A percentile compares a stretch with the other conserved stretches of the same genome.
Conservation (phyloP, 2,888 invertebrate genomes). For the Euclidia mi region DNA sequence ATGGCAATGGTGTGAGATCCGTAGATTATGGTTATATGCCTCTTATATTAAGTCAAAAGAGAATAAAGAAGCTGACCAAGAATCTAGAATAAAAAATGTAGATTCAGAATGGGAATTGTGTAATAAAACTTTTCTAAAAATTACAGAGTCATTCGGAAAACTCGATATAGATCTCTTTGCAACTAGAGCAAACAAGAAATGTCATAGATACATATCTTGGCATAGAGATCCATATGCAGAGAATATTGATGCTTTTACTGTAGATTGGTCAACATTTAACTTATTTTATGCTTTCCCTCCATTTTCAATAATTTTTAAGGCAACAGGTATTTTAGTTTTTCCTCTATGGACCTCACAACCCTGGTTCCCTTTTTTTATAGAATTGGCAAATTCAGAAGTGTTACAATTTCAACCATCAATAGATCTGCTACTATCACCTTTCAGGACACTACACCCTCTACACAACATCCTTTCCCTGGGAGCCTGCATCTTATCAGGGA, state of each 20-base stretch:
- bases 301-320: too few species aligned
- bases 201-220: constrained; percentile 6
- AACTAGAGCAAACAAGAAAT: constrained; percentile 13
- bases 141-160: not conserved
- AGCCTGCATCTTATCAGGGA: constrained; percentile 14
- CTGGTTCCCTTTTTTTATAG: constrained; percentile 8
- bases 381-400: not conserved
- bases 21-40: constrained; percentile 17
- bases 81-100: constrained; percentile 17
- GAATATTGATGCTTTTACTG: constrained; percentile 13
- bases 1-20: constrained; percentile 28
- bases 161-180: constrained; percentile 18
- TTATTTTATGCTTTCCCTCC: constrained; percentile 16
- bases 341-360: constrained; percentile 14
- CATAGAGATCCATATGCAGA: constrained; percentile 7
- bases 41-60: constrained; percentile 25
- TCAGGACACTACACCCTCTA: constrained; percentile 3
- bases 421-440: not conserved
- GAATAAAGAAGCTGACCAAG: constrained; percentile 23
- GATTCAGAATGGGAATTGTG: constrained; percentile 28
- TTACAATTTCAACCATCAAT: not conserved
- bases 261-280: not conserved
- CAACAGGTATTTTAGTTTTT: constrained; percentile 13
- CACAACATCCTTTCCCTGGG: constrained; percentile 15
- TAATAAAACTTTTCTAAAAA: not conserved